Evolutionary conservation across 2,888 invertebrate genomes (phyloP).

Genomic region (Atherix ibis): DNA sequence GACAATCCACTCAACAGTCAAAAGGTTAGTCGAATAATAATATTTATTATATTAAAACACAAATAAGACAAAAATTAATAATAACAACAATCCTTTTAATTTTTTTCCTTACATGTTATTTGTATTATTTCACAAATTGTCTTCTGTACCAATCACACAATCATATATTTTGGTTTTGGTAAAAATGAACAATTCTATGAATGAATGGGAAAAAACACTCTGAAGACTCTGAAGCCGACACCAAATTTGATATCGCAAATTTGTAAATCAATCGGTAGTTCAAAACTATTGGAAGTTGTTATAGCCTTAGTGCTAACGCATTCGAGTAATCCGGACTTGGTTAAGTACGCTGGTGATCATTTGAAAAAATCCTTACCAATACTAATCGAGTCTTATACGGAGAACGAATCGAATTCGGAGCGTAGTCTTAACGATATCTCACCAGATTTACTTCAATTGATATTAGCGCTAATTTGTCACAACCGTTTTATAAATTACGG

Average conservation of each 20-base stretch:
- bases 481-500: constrained; percentile 43
- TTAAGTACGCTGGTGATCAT: constrained; percentile 57
- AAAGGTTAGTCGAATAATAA: constrained; percentile 49
- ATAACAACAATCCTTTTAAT: constrained; percentile 11
- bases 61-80: background rate
- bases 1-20: constrained; percentile 66
- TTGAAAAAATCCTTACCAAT: constrained; percentile 69
- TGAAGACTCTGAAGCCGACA: constrained; percentile 67
- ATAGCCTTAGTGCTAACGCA: constrained; percentile 73
- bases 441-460: constrained; percentile 74
- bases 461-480: constrained; percentile 48
- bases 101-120: no score
- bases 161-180: no score
- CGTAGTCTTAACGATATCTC: constrained; percentile 81
- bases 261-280: constrained; percentile 71
- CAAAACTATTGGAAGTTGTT: constrained; percentile 79
- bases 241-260: constrained; percentile 68
- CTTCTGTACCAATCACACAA: no score
- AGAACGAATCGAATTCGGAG: constrained; percentile 58
- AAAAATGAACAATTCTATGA: no score
- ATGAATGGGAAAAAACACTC: no score
- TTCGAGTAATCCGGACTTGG: constrained; percentile 61
- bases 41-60: background rate
- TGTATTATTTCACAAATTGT: no score
- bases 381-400: constrained; percentile 72